Percentiles rank a stretch among this genome's conserved stretches.
Conservation (phyloP, 2,113 vertebrate genomes). For the Lophura nycthemera region DNA sequence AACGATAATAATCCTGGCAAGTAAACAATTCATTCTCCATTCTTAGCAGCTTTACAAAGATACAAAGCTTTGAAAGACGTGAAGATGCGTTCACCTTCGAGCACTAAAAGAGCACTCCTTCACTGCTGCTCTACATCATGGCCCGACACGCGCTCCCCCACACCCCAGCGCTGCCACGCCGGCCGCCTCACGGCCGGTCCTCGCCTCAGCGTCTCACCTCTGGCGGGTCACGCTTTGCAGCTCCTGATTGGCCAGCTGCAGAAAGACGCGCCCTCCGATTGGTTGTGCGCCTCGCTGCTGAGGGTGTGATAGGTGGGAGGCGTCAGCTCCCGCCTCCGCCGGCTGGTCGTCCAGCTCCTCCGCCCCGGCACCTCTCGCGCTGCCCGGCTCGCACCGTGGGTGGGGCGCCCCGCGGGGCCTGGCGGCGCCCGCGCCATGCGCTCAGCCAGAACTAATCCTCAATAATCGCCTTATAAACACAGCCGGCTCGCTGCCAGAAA, state of each 20-base stretch:
- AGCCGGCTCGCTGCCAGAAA: constrained; percentile 11
- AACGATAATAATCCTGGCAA: background rate
- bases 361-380: background rate
- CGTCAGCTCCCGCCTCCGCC: background rate
- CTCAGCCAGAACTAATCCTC: constrained; percentile 9
- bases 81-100: background rate
- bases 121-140: background rate
- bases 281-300: background rate
- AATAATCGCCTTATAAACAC: constrained; percentile 1
- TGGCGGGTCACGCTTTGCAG: background rate
- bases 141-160: background rate
- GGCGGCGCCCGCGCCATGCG: background rate
- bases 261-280: background rate
- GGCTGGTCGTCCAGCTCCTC: background rate
- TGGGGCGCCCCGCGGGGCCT: background rate
- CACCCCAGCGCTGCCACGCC: too few species aligned
- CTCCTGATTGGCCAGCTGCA: background rate
- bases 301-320: background rate
- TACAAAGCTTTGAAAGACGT: background rate
- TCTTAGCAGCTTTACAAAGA: background rate
- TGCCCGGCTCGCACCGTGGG: fast-evolving
- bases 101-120: background rate
- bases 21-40: background rate
- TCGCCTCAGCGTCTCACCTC: background rate
- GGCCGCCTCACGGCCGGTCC: fast-evolving